Evolutionary conservation across 2,797 vertebrate species (phyloP).

Genomic region (Sebastes glaucus): DNA sequence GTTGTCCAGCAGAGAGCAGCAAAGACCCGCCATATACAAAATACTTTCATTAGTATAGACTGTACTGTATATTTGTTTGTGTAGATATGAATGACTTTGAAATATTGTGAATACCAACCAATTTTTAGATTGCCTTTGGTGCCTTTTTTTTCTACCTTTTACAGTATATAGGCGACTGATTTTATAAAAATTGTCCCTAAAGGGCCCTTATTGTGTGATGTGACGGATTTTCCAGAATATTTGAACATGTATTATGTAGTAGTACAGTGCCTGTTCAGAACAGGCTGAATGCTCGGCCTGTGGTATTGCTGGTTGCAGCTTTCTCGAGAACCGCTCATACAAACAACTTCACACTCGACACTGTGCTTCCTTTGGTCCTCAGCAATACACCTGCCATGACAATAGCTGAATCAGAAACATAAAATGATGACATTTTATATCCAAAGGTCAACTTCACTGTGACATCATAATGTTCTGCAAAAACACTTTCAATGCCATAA

Average conservation of each 20-base stretch:
- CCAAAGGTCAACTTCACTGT: too few species aligned
- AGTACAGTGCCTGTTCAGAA: too few species aligned
- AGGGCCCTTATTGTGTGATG: neutral
- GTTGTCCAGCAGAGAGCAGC: neutral
- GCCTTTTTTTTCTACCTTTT: neutral
- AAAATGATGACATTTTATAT: too few species aligned
- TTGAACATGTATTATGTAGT: neutral
- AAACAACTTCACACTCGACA: too few species aligned
- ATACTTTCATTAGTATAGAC: neutral
- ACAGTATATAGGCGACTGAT: neutral
- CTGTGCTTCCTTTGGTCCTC: too few species aligned
- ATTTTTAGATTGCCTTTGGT: neutral
- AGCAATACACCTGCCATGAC: too few species aligned
- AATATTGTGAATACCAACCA: neutral
- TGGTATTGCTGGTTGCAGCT: too few species aligned
- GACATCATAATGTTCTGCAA: too few species aligned
- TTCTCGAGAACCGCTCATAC: too few species aligned
- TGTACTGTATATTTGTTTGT: neutral
- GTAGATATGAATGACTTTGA: neutral
- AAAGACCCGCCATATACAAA: neutral
- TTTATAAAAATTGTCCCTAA: neutral
- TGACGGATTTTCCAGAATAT: neutral
- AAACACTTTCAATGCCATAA: too few species aligned
- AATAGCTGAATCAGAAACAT: too few species aligned
- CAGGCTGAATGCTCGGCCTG: too few species aligned